A percentile compares a stretch with the other conserved stretches of the same genome.
These are phyloP conservation scores for Zhuqinia jingwanae DNA, from an alignment of 2,888 invertebrate species.

Conservation along the genomic window DNA sequence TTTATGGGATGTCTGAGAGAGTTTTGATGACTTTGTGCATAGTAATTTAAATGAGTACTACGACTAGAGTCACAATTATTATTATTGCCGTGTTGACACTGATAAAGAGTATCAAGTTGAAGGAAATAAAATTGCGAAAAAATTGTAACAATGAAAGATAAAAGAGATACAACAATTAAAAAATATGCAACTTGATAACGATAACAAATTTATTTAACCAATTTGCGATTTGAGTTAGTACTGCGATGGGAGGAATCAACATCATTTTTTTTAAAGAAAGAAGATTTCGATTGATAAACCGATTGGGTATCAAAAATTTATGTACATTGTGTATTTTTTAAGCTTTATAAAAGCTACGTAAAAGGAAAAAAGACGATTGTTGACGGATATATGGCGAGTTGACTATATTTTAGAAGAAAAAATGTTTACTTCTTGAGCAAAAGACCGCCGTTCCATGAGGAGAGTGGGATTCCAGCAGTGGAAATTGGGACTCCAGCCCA, in stretches of 20 bases:
- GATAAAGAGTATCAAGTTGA: too few species aligned
- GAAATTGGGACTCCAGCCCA: too few species aligned
- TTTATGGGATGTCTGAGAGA: neutral
- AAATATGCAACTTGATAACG: too few species aligned
- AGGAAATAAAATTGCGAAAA: too few species aligned
- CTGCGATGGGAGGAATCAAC: neutral
- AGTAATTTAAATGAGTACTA: too few species aligned
- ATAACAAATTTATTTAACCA: too few species aligned
- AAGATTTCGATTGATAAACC: neutral
- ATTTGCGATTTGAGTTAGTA: too few species aligned
- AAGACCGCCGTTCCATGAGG: neutral
- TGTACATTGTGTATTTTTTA: neutral
- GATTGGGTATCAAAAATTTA: neutral
- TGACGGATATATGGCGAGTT: too few species aligned
- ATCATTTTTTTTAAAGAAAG: neutral
- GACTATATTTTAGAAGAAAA: neutral
- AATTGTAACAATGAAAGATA: too few species aligned
- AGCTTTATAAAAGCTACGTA: neutral
- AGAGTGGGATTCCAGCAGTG: slow-evolving; percentile 23
- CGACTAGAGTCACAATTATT: too few species aligned
- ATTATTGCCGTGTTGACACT: too few species aligned
- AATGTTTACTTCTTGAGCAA: slow-evolving; percentile 40
- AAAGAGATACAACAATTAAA: too few species aligned
- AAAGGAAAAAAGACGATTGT: neutral
- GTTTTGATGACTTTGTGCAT: neutral